Evolutionary conservation across 1,140 invertebrate species (phyloP).

Genomic region (Nymphalis io): DNA sequence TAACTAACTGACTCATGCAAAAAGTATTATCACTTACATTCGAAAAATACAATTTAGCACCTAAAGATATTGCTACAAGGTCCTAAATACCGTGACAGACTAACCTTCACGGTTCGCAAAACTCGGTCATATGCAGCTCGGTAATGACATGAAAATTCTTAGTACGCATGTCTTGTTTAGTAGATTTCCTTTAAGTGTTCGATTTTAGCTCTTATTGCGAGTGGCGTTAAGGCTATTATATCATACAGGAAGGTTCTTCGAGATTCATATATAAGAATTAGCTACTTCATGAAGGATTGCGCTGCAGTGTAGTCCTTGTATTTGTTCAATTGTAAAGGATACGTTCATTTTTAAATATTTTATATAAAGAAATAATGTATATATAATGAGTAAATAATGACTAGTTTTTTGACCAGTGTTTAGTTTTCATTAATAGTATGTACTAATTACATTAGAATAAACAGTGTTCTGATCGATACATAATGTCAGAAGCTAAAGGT

Average conservation of each 20-base stretch:
- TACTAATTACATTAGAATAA: too few relatives aligned
- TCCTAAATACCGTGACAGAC: background rate
- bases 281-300: background rate
- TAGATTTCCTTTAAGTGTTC: background rate
- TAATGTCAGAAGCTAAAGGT: slow-evolving; percentile 19
- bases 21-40: background rate
- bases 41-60: background rate
- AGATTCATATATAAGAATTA: background rate
- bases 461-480: background rate
- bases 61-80: background rate
- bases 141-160: background rate
- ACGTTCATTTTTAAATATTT: too few relatives aligned
- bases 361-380: too few relatives aligned
- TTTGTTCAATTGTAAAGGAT: background rate
- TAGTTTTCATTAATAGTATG: too few relatives aligned
- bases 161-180: slow-evolving; percentile 34
- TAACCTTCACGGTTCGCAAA: slow-evolving; percentile 3
- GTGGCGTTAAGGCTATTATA: background rate
- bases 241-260: background rate
- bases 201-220: slow-evolving; percentile 10
- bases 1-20: background rate
- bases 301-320: background rate
- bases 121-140: slow-evolving; percentile 8
- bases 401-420: too few relatives aligned
- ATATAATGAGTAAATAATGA: too few relatives aligned